Evolutionary conservation across 37 sponge, comb jelly and placozoan species (phyloP).

Genomic region (Tethya wilhelma): DNA sequence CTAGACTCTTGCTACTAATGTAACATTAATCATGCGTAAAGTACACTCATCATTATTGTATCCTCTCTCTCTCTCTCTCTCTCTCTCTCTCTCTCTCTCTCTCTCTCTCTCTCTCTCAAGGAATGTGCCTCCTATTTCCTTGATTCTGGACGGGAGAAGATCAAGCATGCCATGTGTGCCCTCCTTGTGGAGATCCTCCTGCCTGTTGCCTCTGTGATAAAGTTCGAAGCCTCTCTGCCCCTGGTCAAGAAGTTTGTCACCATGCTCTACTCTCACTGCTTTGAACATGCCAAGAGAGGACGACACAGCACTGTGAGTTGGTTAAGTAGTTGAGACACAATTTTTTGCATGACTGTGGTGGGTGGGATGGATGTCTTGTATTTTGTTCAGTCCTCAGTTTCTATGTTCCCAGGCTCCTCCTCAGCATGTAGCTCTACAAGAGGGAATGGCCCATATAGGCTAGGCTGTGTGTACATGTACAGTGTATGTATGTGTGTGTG

Average conservation of each 20-base stretch:
- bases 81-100: not conserved
- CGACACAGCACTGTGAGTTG: conserved; percentile 64
- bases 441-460: too few relatives aligned
- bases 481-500: too few relatives aligned
- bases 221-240: conserved; percentile 90
- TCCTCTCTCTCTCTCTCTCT: not conserved
- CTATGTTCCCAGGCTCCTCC: too few relatives aligned
- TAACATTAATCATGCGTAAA: too few relatives aligned
- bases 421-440: too few relatives aligned
- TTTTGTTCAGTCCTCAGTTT: too few relatives aligned
- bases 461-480: too few relatives aligned
- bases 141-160: conserved; percentile 62
- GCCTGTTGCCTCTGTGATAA: conserved; percentile 91
- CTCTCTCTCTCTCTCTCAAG: conserved; percentile 29
- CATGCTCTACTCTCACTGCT: conserved; percentile 77
- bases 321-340: too few relatives aligned
- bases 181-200: conserved; percentile 89
- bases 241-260: conserved; percentile 89
- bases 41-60: not conserved
- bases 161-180: conserved; percentile 79
- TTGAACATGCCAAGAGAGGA: conserved; percentile 76
- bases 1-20: too few relatives aligned
- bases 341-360: too few relatives aligned
- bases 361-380: too few relatives aligned
- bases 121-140: conserved; percentile 85